A percentile compares a stretch with the other conserved stretches of the same genome.
These are phyloP conservation scores for Carettochelys insculpta DNA, from an alignment of 2,113 vertebrate species.

Conservation along the genomic window DNA sequence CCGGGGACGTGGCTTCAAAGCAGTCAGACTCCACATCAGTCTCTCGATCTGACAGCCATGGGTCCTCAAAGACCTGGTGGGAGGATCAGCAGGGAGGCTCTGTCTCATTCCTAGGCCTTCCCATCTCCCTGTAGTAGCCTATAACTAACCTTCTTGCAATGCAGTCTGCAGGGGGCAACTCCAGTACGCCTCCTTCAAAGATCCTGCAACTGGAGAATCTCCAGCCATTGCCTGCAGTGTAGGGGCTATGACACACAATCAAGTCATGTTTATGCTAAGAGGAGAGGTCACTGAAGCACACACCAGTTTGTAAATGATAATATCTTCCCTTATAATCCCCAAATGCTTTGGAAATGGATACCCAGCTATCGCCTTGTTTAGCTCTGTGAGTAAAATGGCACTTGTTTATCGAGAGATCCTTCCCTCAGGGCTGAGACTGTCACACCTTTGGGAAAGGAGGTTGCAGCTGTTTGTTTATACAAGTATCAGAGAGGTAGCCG, in stretches of 20 bases:
- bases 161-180: neutral
- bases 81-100: neutral
- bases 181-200: neutral
- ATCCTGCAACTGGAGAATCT: neutral
- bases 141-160: neutral
- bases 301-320: neutral
- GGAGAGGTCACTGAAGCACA: neutral
- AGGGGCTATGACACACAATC: neutral
- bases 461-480: neutral
- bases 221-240: neutral
- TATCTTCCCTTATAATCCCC: neutral
- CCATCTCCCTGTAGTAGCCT: neutral
- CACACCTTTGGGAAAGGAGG: no score
- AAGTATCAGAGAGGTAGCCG: no score
- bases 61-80: conserved; percentile 81
- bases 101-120: neutral
- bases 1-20: conserved; percentile 71
- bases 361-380: neutral
- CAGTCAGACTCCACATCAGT: conserved; percentile 71
- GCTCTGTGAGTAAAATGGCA: neutral
- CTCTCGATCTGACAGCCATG: conserved; percentile 69
- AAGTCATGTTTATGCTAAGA: neutral
- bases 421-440: neutral
- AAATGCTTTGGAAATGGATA: neutral
- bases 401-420: neutral